phyloP scores from a whole-genome alignment of 2,888 invertebrate genomes.

The Muschampia plurimacula region DNA sequence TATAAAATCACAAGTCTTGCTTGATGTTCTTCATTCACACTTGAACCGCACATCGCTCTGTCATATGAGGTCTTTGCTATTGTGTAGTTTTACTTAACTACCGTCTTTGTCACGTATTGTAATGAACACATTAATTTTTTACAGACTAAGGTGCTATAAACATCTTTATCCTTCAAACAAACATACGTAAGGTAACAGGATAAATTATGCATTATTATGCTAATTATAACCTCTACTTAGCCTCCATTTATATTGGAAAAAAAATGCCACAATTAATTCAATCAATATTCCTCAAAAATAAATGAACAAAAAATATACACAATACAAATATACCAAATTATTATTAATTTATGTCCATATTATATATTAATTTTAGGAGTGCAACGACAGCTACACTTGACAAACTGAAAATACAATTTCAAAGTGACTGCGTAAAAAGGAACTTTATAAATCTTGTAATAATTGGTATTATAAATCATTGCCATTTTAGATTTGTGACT shows the following conservation, averaged over 20 bases:
- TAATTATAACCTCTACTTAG: background rate
- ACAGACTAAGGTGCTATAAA: background rate
- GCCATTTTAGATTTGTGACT: background rate
- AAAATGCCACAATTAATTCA: background rate
- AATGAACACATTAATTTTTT: constrained; percentile 30
- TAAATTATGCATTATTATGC: background rate
- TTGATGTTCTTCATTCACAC: constrained; percentile 51
- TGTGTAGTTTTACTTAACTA: constrained; percentile 52
- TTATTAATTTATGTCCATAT: background rate
- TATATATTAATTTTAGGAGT: background rate
- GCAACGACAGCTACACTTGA: background rate
- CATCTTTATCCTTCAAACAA: background rate
- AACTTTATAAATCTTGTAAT: background rate
- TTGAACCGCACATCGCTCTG: constrained; percentile 52
- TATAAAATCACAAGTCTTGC: constrained; percentile 58
- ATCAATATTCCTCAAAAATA: background rate
- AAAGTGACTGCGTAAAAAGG: background rate
- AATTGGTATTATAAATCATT: background rate
- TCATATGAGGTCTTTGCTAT: constrained; percentile 55
- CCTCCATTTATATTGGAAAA: background rate
- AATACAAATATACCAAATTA: background rate
- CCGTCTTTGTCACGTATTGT: constrained; percentile 33
- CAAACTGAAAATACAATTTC: background rate
- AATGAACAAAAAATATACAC: background rate
- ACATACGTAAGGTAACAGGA: background rate